phyloP scores from a whole-genome alignment of 1,140 invertebrate genomes.

The Eupristina koningsbergeri region DNA sequence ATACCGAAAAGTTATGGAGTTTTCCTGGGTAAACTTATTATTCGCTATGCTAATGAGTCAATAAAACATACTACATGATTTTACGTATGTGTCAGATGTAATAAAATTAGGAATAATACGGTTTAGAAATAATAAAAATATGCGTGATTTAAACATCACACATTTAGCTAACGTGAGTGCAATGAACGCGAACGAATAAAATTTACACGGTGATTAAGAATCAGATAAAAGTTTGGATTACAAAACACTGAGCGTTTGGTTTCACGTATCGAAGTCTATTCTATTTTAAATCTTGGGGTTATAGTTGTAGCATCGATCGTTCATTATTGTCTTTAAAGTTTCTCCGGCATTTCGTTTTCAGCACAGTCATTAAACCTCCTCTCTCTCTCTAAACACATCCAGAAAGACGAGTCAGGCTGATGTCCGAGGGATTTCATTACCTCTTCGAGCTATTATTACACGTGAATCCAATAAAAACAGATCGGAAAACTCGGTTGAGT shows the following conservation, averaged over 20 bases:
- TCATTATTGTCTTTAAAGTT: not conserved
- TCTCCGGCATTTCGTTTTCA: not conserved
- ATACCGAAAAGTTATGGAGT: not conserved
- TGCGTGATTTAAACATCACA: not conserved
- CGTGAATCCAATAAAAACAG: not conserved
- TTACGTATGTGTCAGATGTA: not conserved
- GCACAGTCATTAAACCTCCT: not conserved
- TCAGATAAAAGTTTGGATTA: not conserved
- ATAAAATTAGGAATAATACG: not conserved
- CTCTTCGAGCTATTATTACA: not conserved
- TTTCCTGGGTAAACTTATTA: not conserved
- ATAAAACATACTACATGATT: not conserved
- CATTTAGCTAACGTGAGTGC: not conserved
- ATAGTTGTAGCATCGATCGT: not conserved
- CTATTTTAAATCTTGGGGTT: not conserved
- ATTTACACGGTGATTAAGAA: not conserved
- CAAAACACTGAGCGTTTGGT: not conserved
- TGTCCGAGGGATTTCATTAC: not conserved
- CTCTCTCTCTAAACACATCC: not conserved
- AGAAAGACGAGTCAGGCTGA: not conserved
- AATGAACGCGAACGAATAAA: not conserved
- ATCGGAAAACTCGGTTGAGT: not conserved
- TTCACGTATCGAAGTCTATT: not conserved
- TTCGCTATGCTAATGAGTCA: slow-evolving; percentile 1
- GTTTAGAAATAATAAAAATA: not conserved